These are phyloP conservation scores for Lophotriccus pileatus DNA, from an alignment of 2,797 vertebrate species.

Conservation along the genomic window DNA sequence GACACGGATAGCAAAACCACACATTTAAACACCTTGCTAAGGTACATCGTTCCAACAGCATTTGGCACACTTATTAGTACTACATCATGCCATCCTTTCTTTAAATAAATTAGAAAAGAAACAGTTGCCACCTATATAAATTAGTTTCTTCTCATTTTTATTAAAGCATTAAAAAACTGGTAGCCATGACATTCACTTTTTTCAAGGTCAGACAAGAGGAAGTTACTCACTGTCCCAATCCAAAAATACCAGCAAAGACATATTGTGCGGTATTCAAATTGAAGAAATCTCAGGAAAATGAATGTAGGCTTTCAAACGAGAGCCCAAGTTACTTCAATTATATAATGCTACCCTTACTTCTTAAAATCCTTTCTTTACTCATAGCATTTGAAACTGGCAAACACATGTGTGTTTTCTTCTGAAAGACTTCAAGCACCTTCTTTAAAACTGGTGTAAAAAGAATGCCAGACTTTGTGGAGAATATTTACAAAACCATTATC, in stretches of 20 bases:
- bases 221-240: neutral
- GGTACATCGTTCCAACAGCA: neutral
- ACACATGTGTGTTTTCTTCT: neutral
- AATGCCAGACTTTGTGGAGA: neutral
- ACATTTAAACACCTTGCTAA: neutral
- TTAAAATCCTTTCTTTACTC: neutral
- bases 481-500: neutral
- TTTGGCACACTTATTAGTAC: neutral
- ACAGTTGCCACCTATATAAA: neutral
- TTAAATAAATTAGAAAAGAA: neutral
- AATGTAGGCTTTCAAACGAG: neutral
- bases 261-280: neutral
- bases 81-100: neutral
- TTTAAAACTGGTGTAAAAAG: neutral
- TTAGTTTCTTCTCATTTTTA: neutral
- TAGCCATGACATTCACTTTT: neutral
- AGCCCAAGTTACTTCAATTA: neutral
- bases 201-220: neutral
- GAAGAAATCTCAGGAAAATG: neutral
- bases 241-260: neutral
- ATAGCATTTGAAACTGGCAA: neutral
- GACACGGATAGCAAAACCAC: neutral
- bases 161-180: neutral
- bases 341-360: neutral
- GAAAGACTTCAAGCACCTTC: neutral